Base-by-base conservation (phyloP, 2,113 vertebrate genomes). In the Nanger granti region DNA sequence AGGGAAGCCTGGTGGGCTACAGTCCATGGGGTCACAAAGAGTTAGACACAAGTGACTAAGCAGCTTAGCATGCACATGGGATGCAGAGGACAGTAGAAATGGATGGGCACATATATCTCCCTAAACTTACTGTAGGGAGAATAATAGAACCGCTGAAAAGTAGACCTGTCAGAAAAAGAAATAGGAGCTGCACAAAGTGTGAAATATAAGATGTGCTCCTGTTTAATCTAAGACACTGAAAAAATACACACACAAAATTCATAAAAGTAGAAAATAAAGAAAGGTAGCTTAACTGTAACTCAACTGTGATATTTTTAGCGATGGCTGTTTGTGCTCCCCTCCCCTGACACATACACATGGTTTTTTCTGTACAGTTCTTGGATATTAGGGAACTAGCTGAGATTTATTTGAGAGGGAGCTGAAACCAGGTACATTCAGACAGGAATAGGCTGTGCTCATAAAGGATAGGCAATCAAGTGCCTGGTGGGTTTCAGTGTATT, bases 81-180 rank as follows among this genome's bases (percentile, higher is more conserved):
- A 2, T 34, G 44, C 18, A 8, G 69, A 37, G 41, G 4, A 5
- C 37, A 73, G 20, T 37, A 62, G 85, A 60, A 82, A 41, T 37
- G 22, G 3, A 22, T 18, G 18, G 69, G 28, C 8, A 57, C 2
- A 20, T 37, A 18, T 7, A 7, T 47, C 55, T 87, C 62, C 49
- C 41, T 52, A 28, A 91, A 76, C 8, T 37, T n/a, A 69, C n/a
- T 41, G 13, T 22, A 31, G 29, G 17, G 73, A 22, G 41, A 76
- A 86, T 54, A 92, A 80, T 17, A 8, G 10, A 34, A 66, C 62
- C 64, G 17, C 49, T 54, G 59, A 92, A 92, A 92, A 52, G 17
- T 34, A 80, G 41, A 37, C 15, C 28, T 54, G 44, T 89, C 84
- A 54, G 87, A 83, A 89, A 69, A 89, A 76, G 57, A 92, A 89